These are phyloP conservation scores for Polydrusus cervinus DNA, from an alignment of 2,888 invertebrate species.

Conservation along the genomic window DNA sequence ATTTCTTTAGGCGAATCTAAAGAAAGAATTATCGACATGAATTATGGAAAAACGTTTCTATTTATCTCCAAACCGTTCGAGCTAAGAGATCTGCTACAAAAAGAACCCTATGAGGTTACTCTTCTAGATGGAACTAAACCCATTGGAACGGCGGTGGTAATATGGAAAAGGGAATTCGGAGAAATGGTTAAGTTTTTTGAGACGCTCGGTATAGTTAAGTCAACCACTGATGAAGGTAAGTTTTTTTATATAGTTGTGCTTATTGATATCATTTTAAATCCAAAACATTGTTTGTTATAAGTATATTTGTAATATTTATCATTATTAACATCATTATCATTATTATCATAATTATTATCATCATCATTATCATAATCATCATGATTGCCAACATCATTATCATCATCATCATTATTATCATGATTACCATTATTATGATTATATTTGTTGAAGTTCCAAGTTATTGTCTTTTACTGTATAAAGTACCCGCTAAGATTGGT, in stretches of 20 bases:
- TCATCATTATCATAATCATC: too few species aligned
- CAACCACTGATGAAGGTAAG: slow-evolving; percentile 61
- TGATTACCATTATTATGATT: too few species aligned
- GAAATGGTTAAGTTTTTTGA: slow-evolving; percentile 71
- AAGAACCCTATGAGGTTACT: slow-evolving; percentile 73
- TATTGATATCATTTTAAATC: neutral
- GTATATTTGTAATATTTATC: too few species aligned
- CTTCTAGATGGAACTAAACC: slow-evolving; percentile 72
- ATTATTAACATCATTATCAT: too few species aligned
- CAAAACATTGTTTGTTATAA: too few species aligned
- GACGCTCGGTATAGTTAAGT: slow-evolving; percentile 64
- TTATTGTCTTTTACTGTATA: too few species aligned
- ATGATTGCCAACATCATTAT: too few species aligned
- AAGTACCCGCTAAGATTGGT: too few species aligned
- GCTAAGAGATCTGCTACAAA: slow-evolving; percentile 70
- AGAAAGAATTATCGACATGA: slow-evolving; percentile 63
- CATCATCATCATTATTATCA: too few species aligned
- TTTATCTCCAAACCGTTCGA: slow-evolving; percentile 73
- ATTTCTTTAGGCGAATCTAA: neutral
- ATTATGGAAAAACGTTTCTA: slow-evolving; percentile 74
- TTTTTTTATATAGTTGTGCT: slow-evolving; percentile 54
- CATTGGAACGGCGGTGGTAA: slow-evolving; percentile 71
- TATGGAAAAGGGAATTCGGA: slow-evolving; percentile 73
- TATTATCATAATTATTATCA: too few species aligned
- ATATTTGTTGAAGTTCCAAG: too few species aligned